Base-by-base conservation (phyloP, 2,888 invertebrate species). In the Sphaerolaimus hirsutus region DNA sequence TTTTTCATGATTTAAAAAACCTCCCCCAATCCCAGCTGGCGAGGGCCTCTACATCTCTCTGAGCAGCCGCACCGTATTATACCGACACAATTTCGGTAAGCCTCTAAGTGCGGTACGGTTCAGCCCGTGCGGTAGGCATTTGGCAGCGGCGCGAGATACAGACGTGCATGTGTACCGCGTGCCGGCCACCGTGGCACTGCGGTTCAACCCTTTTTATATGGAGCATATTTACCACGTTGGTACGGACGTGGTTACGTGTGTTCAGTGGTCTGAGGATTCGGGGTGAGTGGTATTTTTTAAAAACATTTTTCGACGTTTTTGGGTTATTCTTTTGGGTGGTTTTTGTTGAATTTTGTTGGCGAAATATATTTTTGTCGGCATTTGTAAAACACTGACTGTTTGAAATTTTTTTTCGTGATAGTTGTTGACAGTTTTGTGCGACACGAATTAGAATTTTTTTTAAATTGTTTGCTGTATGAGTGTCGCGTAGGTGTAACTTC, bases 211-310 rank as follows among this genome's bases (percentile, higher is more conserved):
- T 0, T 89, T 93, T 64, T 69, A 77, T 14, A 74, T 89, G 71
- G 77, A 79, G 58, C 70, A 78, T 47, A 78, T 80, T 0, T 84
- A 79, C 63, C 75, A 77, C 56, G 80, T 79, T 42, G 74, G 83
- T 1, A 75, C 74, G 49, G 84, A 86, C 62, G 79, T 79, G 50
- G 78, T 81, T 0, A 79, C 79, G 0, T 81, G 78, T 60, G 60
- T 97, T 2, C 79, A 82, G 62, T 97, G 97, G 97, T 81, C 87
- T 0, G 71, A 73, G 22, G 89, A 93, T 66, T 89, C 91, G 0
- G 78, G 75, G 72, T 73, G 56, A 51, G 56, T 40, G 10, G 10
- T 32, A 12, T 32, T 32, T 7, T 5, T 17, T 7, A 12, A 5
- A 5, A 42, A n/a, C n/a, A 42, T n/a, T 17, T 12, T 10, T 17